Evolutionary conservation across 2,113 vertebrate species (phyloP).

Genomic region (Marmota monax): DNA sequence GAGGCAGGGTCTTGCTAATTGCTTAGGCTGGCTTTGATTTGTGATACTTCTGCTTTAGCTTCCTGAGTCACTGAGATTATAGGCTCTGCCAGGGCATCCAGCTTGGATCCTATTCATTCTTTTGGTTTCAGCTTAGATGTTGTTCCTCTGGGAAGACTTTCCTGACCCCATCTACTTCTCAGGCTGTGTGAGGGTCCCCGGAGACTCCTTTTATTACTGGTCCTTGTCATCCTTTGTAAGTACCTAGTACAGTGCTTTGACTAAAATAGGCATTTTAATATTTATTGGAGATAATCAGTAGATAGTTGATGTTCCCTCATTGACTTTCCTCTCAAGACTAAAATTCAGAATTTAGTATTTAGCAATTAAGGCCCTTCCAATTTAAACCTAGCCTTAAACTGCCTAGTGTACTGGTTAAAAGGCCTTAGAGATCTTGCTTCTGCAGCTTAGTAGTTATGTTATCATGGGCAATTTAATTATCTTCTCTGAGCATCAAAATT

Average conservation of each 20-base stretch:
- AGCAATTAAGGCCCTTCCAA: neutral
- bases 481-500: conserved; percentile 14
- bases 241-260: conserved; percentile 44
- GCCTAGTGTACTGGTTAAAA: neutral
- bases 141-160: neutral
- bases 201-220: neutral
- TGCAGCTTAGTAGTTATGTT: neutral
- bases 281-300: conserved; percentile 2
- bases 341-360: conserved; percentile 25
- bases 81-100: no score
- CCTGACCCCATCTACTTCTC: neutral
- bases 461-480: conserved; percentile 12
- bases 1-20: no score
- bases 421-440: neutral
- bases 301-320: neutral
- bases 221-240: neutral
- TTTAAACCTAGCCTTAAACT: conserved; percentile 49
- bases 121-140: conserved; percentile 13
- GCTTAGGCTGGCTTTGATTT: no score
- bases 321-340: conserved; percentile 58
- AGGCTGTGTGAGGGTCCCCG: neutral
- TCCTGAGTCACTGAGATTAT: no score
- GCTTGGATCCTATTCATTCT: neutral
- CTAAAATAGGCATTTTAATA: conserved; percentile 52
- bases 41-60: no score